Evolutionary conservation across 2,113 vertebrate species (phyloP), one percentile per base, ranked within the genome.

Genomic region (Pterophyllum scalare): DNA sequence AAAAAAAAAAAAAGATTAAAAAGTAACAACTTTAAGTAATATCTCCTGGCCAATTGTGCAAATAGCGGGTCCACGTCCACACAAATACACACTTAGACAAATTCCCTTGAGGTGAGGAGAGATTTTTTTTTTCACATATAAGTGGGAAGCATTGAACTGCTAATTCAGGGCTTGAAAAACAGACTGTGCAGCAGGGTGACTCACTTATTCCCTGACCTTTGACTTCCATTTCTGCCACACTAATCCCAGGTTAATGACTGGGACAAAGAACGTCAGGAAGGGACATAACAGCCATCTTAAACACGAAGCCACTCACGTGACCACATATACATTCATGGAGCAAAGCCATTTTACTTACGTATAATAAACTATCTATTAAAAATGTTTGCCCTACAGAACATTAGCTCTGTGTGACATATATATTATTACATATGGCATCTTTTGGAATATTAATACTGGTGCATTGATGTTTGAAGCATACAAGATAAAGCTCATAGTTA

Each of bases 171-270:
- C 65, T 86, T 60, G 33, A 19, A 79, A 88, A 58, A 26, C 80
- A 86, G 79, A 46, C 75, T 83, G 85, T 85, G 82, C 60, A 85
- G 86, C 35, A 65, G 79, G 83, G 87, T 8, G 57, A 82, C 87
- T 88, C 88, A 82, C 79, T 91, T 80, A 91, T 76, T 80, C 61
- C 56, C 77, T 81, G 88, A 90, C 89, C 93, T 75, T 75, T 88
- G 91, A 90, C 81, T 61, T 49, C 79, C 81, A 85, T 85, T 77
- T 89, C 80, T 85, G 81, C 86, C 75, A 83, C 79, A 81, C 83
- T 93, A 91, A 93, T 93, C 87, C 87, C 86, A 84, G 90, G 86
- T 92, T 92, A 94, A 94, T 93, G 88, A 90, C 56, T 52, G 28
- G 86, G 82, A 77, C 76, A 87, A 76, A 84, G 83, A 58, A 64